Evolutionary conservation across 2,113 vertebrate species (phyloP), one percentile per base, ranked within the genome.

Genomic region (Ascaphus truei): DNA sequence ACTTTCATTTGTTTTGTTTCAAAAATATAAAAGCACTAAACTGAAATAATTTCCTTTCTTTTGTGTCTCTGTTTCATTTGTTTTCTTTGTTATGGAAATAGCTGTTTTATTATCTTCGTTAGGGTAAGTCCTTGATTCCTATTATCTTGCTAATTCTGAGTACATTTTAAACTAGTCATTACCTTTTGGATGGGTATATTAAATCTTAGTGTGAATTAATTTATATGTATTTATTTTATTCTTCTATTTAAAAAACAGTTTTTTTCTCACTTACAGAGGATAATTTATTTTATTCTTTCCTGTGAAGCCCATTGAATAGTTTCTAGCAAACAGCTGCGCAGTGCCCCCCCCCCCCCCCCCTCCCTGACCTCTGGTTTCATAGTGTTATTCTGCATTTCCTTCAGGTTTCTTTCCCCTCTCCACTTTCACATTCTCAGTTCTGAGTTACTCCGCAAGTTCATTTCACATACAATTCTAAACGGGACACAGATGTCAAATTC

Each of bases 401-500:
- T 31, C 8, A 62, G 45, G 3, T 47, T n/a, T 47, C 48, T 47
- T 62, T 29, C 41, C 27, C 48, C 59, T 62, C 45, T 20, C n/a
- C 27, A 45, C 58, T 61, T 61, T 61, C 59, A 47, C 41, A 47
- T 62, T 62, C 27, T 47, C 12, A 62, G 23, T 62, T 62, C 27
- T 47, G n/a, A 62, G 23, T 47, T 31, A 41, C 47, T 62, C 33
- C 59, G 27, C 47, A 27, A 47, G 59, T 62, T 6, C 16, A 62
- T 48, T 47, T 62, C 41, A 62, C 41, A 29, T 62, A 31, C 59
- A 31, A 47, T 62, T 62, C 41, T 41, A 39, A 59, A 39, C n/a
- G 9, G 53, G 62, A 1, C 69, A 33, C 12, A 7, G 13, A 74
- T 72, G 83, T 77, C 80, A 68, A 10, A 58, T 11, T 47, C 20